Conservation (phyloP, 92 coral and sea anemone species). For the Diadumene lineata region DNA sequence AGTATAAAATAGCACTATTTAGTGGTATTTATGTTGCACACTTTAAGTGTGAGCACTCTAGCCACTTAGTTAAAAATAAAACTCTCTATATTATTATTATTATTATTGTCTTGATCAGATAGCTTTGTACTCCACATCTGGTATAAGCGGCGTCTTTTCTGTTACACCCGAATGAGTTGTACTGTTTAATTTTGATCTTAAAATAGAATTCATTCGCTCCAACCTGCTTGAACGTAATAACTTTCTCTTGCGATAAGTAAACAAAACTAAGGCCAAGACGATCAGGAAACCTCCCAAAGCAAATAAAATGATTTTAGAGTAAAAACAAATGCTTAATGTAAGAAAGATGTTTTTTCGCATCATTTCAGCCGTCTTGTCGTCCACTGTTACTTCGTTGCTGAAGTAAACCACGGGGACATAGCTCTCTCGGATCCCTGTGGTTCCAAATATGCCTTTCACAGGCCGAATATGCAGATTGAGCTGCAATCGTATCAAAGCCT, state of each 20-base stretch:
- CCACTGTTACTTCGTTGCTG: conserved; percentile 63
- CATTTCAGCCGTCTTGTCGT: conserved; percentile 45
- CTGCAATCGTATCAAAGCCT: conserved; percentile 63
- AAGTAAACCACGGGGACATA: conserved; percentile 77
- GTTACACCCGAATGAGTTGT: background rate
- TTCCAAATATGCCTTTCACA: conserved; percentile 45
- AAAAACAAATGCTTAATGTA: background rate
- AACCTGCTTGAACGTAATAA: background rate
- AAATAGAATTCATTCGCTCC: background rate
- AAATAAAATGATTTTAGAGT: conserved; percentile 2
- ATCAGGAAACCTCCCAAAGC: conserved; percentile 5
- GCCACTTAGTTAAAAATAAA: too few relatives aligned
- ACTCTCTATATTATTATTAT: too few relatives aligned
- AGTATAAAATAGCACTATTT: too few relatives aligned
- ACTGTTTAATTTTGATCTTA: background rate
- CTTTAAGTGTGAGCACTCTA: too few relatives aligned
- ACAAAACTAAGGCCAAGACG: background rate
- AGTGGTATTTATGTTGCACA: too few relatives aligned
- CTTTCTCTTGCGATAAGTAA: background rate
- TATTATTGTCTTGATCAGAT: background rate
- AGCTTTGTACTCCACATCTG: background rate
- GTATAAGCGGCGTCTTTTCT: background rate
- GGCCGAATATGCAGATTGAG: conserved; percentile 68
- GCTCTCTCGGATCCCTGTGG: conserved; percentile 50
- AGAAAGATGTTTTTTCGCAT: conserved; percentile 47